Evolutionary conservation across 1,140 invertebrate genomes (phyloP).

Genomic region (Bombus terrestris): DNA sequence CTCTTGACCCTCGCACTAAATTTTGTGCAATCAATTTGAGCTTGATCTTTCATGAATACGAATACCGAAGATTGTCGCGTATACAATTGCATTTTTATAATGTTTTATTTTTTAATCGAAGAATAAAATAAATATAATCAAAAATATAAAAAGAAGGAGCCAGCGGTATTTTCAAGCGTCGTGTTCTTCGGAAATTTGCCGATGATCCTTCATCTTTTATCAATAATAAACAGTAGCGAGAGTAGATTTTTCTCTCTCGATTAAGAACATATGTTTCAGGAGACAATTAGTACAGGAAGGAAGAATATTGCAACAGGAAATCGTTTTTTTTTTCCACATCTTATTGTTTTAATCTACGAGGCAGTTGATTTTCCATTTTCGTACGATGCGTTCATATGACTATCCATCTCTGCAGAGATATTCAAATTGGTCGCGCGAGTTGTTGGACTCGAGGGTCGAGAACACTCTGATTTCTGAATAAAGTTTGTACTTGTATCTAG

Average conservation of each 20-base stretch:
- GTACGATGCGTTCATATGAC: neutral
- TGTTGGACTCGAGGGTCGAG: slow-evolving; percentile 58
- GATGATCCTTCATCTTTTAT: neutral
- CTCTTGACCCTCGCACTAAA: slow-evolving; percentile 34
- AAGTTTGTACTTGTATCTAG: slow-evolving; percentile 19
- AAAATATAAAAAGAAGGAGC: neutral
- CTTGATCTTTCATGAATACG: neutral
- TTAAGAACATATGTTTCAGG: neutral
- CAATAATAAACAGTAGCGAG: neutral
- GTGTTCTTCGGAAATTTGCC: neutral
- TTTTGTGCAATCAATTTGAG: neutral
- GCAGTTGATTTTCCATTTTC: slow-evolving; percentile 33
- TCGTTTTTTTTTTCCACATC: neutral
- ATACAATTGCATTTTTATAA: neutral
- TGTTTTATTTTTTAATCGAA: neutral
- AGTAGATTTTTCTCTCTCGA: neutral
- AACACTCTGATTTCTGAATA: slow-evolving; percentile 48
- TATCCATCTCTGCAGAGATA: slow-evolving; percentile 6
- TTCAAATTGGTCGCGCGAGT: slow-evolving; percentile 49
- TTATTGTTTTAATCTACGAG: slow-evolving; percentile 27
- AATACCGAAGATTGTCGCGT: slow-evolving; percentile 20
- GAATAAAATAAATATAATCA: neutral
- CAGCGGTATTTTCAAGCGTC: neutral
- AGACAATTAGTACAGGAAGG: neutral
- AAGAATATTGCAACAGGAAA: neutral